These are phyloP conservation scores for Colius striatus DNA, from an alignment of 2,113 vertebrate species.

Conservation along the genomic window DNA sequence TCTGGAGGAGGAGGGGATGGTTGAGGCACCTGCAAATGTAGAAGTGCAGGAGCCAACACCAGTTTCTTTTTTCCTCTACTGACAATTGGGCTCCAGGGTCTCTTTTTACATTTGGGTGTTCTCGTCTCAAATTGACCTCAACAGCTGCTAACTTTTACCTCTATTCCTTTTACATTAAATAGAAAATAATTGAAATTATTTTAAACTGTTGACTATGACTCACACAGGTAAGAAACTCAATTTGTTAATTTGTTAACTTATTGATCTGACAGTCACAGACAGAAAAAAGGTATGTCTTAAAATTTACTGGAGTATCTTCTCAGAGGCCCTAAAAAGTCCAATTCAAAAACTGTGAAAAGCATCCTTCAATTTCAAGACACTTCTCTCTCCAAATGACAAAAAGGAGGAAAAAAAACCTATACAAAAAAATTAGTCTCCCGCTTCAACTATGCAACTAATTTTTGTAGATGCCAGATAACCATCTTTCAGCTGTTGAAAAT, in stretches of 20 bases:
- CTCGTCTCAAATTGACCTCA: not conserved
- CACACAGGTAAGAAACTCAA: not conserved
- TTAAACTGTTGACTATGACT: not conserved
- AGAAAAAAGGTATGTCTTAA: not conserved
- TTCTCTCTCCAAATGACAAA: not conserved
- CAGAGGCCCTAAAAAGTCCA: not conserved
- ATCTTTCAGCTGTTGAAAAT: conserved; percentile 37
- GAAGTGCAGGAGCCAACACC: accelerated
- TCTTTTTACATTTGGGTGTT: not conserved
- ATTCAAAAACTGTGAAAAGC: not conserved
- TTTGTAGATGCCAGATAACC: conserved; percentile 34
- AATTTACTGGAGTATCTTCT: not conserved
- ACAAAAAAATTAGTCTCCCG: not conserved
- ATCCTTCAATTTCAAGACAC: not conserved
- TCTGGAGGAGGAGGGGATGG: not conserved
- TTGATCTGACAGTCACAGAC: not conserved
- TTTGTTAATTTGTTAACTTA: not conserved
- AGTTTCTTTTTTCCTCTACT: not conserved
- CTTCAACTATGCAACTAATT: not conserved
- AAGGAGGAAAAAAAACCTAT: not conserved
- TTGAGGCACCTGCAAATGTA: not conserved
- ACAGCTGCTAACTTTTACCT: not conserved
- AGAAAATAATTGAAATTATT: not conserved
- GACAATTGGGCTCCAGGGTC: not conserved
- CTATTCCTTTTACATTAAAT: not conserved